Base-by-base conservation (phyloP, 2,888 invertebrate species). In the Oeneis ivallda region DNA sequence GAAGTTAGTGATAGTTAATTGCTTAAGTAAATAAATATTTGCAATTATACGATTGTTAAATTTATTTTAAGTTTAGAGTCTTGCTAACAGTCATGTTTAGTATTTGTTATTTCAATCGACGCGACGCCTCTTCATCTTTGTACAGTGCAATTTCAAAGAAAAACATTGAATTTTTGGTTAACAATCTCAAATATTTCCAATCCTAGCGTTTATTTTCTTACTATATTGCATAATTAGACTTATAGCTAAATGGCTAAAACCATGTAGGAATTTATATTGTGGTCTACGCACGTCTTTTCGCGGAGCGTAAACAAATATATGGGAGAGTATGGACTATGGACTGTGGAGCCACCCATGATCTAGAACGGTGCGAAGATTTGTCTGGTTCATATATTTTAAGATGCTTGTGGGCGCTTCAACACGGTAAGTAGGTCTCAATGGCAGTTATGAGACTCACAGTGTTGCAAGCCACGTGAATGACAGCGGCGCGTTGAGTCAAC, bases 401-500 rank as follows among this genome's bases (percentile, higher is more conserved):
- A 47, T 9, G 47, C 15, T 47, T 8, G 47, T 47, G 47, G 17
- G 47, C 47, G 47, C 15, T 15, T 45, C 45, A n/a, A 45, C 47
- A 45, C 43, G 9, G 53, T 54, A 54, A 62, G 53, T 62, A 54
- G 62, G 62, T 57, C 53, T 62, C 52, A 45, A 37, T 43, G 57
- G 52, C 52, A 65, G 62, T 65, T 63, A 62, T 63, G 61, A 65
- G 61, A 43, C 62, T 58, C 15, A 50, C 34, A 19, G 64, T 47
- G 60, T 49, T 58, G 54, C 59, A 57, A 17, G 66, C 71, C 73
- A 77, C 74, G 76, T 78, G 78, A 81, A 75, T 78, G 80, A 80
- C 77, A 77, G 75, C 69, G 71, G 71, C 69, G 71, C 69, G 66
- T 52, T 41, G 47, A 52, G 59, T 50, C 58, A 53, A 52, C 79